These are phyloP conservation scores for Lordiphosa clarofinis DNA, from an alignment of 1,140 invertebrate genomes.

Conservation along the genomic window DNA sequence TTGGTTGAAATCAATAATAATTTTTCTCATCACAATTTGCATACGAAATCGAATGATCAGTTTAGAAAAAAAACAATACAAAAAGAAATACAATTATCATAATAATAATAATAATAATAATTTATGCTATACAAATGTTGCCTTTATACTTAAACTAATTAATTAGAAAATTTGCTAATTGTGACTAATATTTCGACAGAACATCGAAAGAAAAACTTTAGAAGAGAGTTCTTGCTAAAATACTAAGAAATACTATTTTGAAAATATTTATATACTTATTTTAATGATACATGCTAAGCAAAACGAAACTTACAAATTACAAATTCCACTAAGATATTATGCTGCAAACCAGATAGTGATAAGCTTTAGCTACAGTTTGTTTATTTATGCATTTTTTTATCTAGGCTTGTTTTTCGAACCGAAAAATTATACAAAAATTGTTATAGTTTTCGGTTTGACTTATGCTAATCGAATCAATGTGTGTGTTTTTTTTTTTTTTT, in stretches of 20 bases:
- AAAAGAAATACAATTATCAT: constrained; percentile 26
- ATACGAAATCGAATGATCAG: constrained; percentile 41
- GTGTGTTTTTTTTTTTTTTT: too few relatives aligned
- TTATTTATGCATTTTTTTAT: constrained; percentile 23
- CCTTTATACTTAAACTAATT: constrained; percentile 21
- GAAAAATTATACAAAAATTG: constrained; percentile 29
- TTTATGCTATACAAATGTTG: constrained; percentile 67
- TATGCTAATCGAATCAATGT: constrained; percentile 18
- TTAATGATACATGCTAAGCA: constrained; percentile 21
- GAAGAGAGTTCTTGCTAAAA: constrained; percentile 31
- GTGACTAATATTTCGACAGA: constrained; percentile 55
- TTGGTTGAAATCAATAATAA: constrained; percentile 58
- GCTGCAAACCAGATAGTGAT: constrained; percentile 37
- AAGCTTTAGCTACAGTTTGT: constrained; percentile 55
- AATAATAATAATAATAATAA: constrained; percentile 57
- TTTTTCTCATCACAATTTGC: constrained; percentile 59
- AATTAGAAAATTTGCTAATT: constrained; percentile 69
- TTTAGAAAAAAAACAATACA: constrained; percentile 15
- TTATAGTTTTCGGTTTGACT: constrained; percentile 46
- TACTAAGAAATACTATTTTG: constrained; percentile 44
- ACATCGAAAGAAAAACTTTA: constrained; percentile 20
- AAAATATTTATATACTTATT: constrained; percentile 2
- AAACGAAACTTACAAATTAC: constrained; percentile 58
- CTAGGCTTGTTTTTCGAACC: constrained; percentile 18
- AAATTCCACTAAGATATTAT: constrained; percentile 72